Evolutionary conservation across 2,888 invertebrate species (phyloP).

Genomic region (Oscheius myriophilus): DNA sequence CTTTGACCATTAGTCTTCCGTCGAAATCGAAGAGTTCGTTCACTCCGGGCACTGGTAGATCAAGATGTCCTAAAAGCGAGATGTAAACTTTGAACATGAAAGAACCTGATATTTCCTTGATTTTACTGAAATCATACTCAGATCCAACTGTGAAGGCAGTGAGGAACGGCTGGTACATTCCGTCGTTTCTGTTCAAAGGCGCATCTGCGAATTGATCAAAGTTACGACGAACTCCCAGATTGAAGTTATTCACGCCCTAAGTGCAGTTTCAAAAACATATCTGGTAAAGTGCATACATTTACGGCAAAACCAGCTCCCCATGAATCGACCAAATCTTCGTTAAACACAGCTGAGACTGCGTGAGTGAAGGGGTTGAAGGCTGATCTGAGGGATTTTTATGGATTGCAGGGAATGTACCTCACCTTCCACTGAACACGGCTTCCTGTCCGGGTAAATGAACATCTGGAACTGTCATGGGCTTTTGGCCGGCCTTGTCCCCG

Average conservation of each 20-base stretch:
- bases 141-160: conserved; percentile 50
- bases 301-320: conserved; percentile 65
- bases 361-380: conserved; percentile 66
- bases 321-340: conserved; percentile 64
- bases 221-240: conserved; percentile 56
- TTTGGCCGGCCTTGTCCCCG: conserved; percentile 61
- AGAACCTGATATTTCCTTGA: conserved; percentile 52
- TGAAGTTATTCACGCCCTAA: conserved; percentile 63
- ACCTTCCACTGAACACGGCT: conserved; percentile 59
- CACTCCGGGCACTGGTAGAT: conserved; percentile 59
- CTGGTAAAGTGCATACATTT: conserved; percentile 39
- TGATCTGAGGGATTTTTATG: conserved; percentile 34
- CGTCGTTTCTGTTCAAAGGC: conserved; percentile 49
- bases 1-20: conserved; percentile 60
- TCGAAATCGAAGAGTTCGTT: conserved; percentile 66
- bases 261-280: conserved; percentile 7
- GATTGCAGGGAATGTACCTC: not conserved
- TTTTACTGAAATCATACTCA: conserved; percentile 62
- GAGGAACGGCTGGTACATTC: conserved; percentile 58
- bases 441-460: conserved; percentile 59
- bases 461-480: conserved; percentile 60
- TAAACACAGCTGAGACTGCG: conserved; percentile 58
- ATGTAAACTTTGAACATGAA: not conserved
- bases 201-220: conserved; percentile 63
- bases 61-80: conserved; percentile 44